phyloP scores from a whole-genome alignment of 2,797 vertebrate species.

The Diceros bicornis region DNA sequence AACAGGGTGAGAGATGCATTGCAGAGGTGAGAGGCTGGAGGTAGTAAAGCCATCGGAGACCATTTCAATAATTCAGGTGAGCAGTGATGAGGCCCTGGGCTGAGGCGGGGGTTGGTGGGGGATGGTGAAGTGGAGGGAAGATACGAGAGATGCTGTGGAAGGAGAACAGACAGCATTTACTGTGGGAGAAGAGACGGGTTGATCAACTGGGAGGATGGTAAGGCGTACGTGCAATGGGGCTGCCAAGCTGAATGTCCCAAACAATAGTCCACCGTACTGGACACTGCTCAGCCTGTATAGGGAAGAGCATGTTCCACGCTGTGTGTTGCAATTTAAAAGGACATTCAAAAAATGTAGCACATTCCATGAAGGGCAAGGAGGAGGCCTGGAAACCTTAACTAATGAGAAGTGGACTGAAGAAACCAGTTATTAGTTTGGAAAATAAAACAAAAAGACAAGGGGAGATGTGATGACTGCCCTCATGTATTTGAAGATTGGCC shows the following conservation, averaged over 20 bases:
- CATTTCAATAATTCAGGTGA: no score
- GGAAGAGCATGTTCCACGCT: neutral
- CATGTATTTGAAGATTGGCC: neutral
- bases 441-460: neutral
- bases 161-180: neutral
- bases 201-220: neutral
- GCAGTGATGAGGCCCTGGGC: neutral
- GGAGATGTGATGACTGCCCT: neutral
- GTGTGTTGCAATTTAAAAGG: neutral
- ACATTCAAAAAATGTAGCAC: neutral
- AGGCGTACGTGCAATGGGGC: accelerated
- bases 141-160: neutral
- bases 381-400: neutral
- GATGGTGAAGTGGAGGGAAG: neutral
- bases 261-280: neutral
- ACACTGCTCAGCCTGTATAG: accelerated
- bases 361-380: neutral
- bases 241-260: neutral
- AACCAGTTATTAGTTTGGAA: neutral
- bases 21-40: neutral
- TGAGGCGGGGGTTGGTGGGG: neutral
- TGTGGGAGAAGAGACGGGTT: neutral
- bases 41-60: neutral
- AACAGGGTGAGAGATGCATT: neutral
- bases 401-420: neutral